Evolutionary conservation across 35 echinoderm and acorn worm genomes (phyloP).

Genomic region (Apostichopus parvimensis): DNA sequence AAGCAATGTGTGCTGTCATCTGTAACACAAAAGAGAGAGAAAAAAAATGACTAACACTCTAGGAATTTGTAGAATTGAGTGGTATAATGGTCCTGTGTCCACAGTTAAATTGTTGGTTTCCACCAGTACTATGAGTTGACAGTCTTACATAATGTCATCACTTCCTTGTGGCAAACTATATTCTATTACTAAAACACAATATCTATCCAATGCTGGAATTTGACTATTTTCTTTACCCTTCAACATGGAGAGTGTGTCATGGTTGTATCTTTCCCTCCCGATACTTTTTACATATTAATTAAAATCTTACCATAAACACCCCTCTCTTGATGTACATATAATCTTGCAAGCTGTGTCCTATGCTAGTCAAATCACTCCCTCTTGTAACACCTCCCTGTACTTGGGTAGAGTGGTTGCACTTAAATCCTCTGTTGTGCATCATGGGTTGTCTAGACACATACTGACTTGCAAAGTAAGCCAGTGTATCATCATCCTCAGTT

Average conservation of each 20-base stretch:
- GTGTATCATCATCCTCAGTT: slow-evolving; percentile 79
- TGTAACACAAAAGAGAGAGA: slow-evolving; percentile 11
- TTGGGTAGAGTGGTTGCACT: slow-evolving; percentile 54
- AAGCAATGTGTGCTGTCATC: slow-evolving; percentile 88
- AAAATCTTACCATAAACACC: slow-evolving; percentile 72
- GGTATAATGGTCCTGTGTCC: too few species aligned
- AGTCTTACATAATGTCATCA: too few species aligned
- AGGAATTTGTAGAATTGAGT: background rate
- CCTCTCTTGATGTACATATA: slow-evolving; percentile 73
- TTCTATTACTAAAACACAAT: too few species aligned
- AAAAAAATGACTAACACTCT: background rate
- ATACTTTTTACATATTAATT: too few species aligned
- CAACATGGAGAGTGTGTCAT: too few species aligned
- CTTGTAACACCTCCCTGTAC: slow-evolving; percentile 47
- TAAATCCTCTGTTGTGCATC: slow-evolving; percentile 47
- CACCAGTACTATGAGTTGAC: too few species aligned
- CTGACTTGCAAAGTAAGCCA: slow-evolving; percentile 67
- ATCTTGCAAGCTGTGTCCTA: slow-evolving; percentile 76
- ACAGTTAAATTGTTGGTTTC: too few species aligned
- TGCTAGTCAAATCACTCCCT: slow-evolving; percentile 59
- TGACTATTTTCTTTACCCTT: too few species aligned
- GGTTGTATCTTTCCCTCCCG: too few species aligned
- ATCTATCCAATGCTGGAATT: too few species aligned
- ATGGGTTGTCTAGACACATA: slow-evolving; percentile 73
- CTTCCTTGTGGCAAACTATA: too few species aligned